Conservation (phyloP, 2,113 vertebrate genomes). For the Cariama cristata region DNA sequence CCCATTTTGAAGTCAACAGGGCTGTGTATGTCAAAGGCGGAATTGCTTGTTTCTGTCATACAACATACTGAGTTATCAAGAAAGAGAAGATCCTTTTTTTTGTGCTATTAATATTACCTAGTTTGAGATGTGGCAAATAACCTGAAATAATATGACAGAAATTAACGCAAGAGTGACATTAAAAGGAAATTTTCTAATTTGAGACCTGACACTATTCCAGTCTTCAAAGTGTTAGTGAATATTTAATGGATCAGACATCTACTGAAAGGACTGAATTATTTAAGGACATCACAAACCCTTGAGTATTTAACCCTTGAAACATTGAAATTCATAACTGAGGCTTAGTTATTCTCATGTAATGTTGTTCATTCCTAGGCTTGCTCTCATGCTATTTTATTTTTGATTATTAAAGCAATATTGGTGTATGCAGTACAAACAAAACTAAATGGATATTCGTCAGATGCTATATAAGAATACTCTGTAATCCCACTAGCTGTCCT, state of each 20-base stretch:
- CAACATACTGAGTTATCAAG: neutral
- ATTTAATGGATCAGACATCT: slow-evolving; percentile 50
- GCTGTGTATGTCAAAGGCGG: neutral
- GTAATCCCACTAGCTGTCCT: neutral
- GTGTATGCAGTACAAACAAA: neutral
- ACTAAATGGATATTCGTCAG: neutral
- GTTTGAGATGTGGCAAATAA: slow-evolving; percentile 20
- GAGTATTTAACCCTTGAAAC: neutral
- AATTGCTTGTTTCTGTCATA: neutral
- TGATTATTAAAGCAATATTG: neutral
- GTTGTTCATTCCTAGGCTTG: neutral
- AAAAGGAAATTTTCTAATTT: slow-evolving; percentile 57
- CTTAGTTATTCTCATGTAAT: neutral
- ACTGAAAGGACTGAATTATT: slow-evolving; percentile 52
- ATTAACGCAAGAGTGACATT: slow-evolving; percentile 12
- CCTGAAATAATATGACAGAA: slow-evolving; percentile 1
- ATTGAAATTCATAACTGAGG: neutral
- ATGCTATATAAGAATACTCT: neutral
- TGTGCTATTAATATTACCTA: slow-evolving; percentile 6
- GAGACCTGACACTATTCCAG: slow-evolving; percentile 34
- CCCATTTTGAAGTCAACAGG: neutral
- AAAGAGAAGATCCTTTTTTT: neutral
- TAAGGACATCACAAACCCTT: slow-evolving; percentile 33
- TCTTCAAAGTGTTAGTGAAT: slow-evolving; percentile 59
- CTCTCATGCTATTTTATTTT: neutral